Base-by-base conservation (phyloP, 2,888 invertebrate species). In the Congeria kusceri region DNA sequence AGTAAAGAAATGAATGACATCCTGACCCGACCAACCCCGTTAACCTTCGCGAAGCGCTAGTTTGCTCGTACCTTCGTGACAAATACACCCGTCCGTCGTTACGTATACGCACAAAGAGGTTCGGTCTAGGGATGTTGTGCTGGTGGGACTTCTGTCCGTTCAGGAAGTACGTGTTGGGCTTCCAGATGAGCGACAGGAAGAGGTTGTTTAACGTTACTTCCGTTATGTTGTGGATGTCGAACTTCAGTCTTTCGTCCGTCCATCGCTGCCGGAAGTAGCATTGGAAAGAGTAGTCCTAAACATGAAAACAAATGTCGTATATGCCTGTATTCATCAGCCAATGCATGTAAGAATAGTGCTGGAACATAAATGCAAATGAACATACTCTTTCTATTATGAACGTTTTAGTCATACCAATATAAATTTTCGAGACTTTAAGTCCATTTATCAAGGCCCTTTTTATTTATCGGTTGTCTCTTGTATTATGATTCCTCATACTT, bases 71-170 rank as follows among this genome's bases (percentile, higher is more conserved):
- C 90, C 91, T 87, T 69, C 89, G 80, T 0, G 90, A 90, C 77
- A 91, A 86, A 80, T 90, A 90, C 9, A 91, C 85, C 20, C 88
- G 77, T 5, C 91, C 91, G 47, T 90, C 89, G 29, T 88, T 77
- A 25, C 89, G 70, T n/a, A 99, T 96, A 80, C 99, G 94, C 47
- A 99, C 95, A 87, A 99, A 95, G 93, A 98, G 98, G 93, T 99
- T 99, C 0, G 98, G 98, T 20, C 97, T 97, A 0, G 99, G 98
- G 86, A 98, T 98, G 39, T 97, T 98, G 94, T 99, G 99, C 61
- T 98, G 97, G 90, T 98, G 98, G 15, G 98, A 98, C 87, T 90
- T 89, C 32, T 87, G 87, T 13, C 93, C 93, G 77, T 93, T 93
- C 29, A 91, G 82, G 80, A 94, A 94, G 93, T 97, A 98, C 0